Conservation (phyloP, 2,888 invertebrate genomes). For the Sesia apiformis region DNA sequence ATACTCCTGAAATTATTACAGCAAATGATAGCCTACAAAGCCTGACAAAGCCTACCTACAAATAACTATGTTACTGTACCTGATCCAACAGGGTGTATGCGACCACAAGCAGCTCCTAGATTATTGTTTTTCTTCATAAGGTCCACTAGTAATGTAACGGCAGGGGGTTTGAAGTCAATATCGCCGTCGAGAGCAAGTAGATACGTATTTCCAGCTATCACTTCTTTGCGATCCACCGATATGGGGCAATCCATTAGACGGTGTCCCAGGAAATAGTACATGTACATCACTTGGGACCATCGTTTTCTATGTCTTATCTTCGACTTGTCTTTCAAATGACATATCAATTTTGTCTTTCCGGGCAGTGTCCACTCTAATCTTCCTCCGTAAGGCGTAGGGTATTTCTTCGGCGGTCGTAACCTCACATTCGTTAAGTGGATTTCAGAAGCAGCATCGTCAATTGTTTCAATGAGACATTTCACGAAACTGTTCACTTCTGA, state of each 20-base stretch:
- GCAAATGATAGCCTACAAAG: not conserved
- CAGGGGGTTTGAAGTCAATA: slow-evolving; percentile 88
- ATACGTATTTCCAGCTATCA: slow-evolving; percentile 87
- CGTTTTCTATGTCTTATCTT: slow-evolving; percentile 92
- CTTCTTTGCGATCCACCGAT: slow-evolving; percentile 74
- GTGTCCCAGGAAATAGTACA: slow-evolving; percentile 92
- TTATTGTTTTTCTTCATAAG: slow-evolving; percentile 89
- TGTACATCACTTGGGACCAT: slow-evolving; percentile 97
- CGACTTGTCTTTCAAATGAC: slow-evolving; percentile 91
- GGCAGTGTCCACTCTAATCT: slow-evolving; percentile 88
- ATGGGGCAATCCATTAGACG: slow-evolving; percentile 81
- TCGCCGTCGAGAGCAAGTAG: slow-evolving; percentile 91
- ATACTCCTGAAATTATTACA: not conserved
- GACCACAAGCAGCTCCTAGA: slow-evolving; percentile 90
- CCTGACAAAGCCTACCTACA: not conserved
- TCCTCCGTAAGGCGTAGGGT: slow-evolving; percentile 90
- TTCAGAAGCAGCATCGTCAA: slow-evolving; percentile 84
- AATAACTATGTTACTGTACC: slow-evolving; percentile 28
- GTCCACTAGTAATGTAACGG: slow-evolving; percentile 85
- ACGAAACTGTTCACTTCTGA: slow-evolving; percentile 89
- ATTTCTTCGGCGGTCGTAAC: slow-evolving; percentile 81
- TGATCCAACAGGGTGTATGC: slow-evolving; percentile 90
- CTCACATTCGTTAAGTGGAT: slow-evolving; percentile 79
- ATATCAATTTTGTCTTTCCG: slow-evolving; percentile 87
- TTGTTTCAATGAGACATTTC: slow-evolving; percentile 78